Percentiles rank a stretch among this genome's conserved stretches.
These are phyloP conservation scores for Sebastes kiyomatsui DNA, from an alignment of 2,797 vertebrate genomes.

Conservation along the genomic window DNA sequence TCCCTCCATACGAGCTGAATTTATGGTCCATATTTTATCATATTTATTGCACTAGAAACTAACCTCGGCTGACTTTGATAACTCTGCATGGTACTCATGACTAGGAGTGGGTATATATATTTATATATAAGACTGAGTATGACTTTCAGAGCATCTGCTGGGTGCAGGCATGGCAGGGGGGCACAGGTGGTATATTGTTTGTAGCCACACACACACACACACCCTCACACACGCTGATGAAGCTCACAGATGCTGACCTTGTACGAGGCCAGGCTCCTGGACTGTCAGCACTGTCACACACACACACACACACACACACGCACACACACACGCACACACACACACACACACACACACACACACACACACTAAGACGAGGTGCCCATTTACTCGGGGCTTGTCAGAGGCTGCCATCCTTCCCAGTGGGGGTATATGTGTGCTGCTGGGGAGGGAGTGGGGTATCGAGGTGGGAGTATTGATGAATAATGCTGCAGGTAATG, in stretches of 20 bases:
- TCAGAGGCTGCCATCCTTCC: slow-evolving; percentile 67
- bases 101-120: slow-evolving; percentile 33
- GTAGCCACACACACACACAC: slow-evolving; percentile 48
- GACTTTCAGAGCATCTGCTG: slow-evolving; percentile 83
- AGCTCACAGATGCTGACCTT: slow-evolving; percentile 79
- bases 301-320: slow-evolving; percentile 42
- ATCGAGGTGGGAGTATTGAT: slow-evolving; percentile 54
- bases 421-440: slow-evolving; percentile 61
- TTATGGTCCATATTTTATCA: slow-evolving; percentile 67
- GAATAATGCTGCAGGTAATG: slow-evolving; percentile 77
- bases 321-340: slow-evolving; percentile 23
- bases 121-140: slow-evolving; percentile 44
- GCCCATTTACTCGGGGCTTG: slow-evolving; percentile 65
- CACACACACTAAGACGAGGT: slow-evolving; percentile 31
- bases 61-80: slow-evolving; percentile 80
- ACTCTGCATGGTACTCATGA: slow-evolving; percentile 66
- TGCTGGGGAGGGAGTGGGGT: slow-evolving; percentile 36
- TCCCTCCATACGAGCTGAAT: slow-evolving; percentile 41
- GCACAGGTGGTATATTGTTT: slow-evolving; percentile 81
- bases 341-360: slow-evolving; percentile 6
- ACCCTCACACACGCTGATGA: slow-evolving; percentile 49
- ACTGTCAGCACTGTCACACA: slow-evolving; percentile 71
- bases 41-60: slow-evolving; percentile 67
- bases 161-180: slow-evolving; percentile 75
- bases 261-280: slow-evolving; percentile 72